Base-by-base conservation (phyloP, 23 tunicate species). In the Ciona savignyi region DNA sequence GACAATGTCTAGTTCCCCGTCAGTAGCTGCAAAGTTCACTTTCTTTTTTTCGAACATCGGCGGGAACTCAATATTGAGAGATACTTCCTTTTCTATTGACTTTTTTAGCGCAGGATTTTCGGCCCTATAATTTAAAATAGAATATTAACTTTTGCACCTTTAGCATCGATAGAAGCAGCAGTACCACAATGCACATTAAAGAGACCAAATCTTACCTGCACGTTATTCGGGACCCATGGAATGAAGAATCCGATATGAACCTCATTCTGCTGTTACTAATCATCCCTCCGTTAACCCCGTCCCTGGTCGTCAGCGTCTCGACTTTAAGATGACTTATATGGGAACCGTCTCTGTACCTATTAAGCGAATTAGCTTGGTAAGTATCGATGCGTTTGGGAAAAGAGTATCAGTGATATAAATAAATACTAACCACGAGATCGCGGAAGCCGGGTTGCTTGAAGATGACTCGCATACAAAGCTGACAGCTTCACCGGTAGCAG, bases 391-490 rank as follows among this genome's bases (percentile, higher is more conserved):
- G n/a, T n/a, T n/a, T n/a, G n/a, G n/a, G n/a, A n/a, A n/a, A n/a
- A n/a, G n/a, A n/a, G n/a, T n/a, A n/a, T n/a, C n/a, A n/a, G n/a
- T n/a, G n/a, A n/a, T n/a, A n/a, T n/a, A n/a, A n/a, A n/a, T n/a
- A n/a, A 26, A 68, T 70, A 3, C 67, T 1, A 70, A 87, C 95
- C 95, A 87, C 25, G 86, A 63, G 4, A 87, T 77, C 23, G 0
- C 71, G 6, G 95, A 63, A 0, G 72, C 70, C 27, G 95, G 95
- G 70, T 68, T 67, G 26, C 86, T 81, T 4, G 95, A 71, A 4
- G 95, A 71, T 1, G 86, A 80, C 31, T 26, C 66, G 51, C 95
- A 87, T 48, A 63, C 64, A 73, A 87, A 65, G 51, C 79, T 80
- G 79, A 87, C 70, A 29, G 75, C 25, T 33, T 74, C 70, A 3